Evolutionary conservation across 1,140 invertebrate species (phyloP).

Genomic region (Chionoecetes opilio): DNA sequence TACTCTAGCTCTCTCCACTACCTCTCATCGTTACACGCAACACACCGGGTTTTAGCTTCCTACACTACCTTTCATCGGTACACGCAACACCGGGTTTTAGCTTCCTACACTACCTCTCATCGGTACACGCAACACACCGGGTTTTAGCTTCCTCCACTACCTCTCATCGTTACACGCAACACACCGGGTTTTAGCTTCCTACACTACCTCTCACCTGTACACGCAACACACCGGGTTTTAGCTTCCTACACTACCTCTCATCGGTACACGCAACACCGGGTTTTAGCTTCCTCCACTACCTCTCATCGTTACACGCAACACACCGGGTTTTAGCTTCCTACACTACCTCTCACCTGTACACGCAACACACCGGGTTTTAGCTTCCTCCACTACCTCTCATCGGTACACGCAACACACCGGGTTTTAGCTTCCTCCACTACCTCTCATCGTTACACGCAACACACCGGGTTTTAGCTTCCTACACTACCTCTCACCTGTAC

Average conservation of each 20-base stretch:
- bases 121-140: conserved; percentile 73
- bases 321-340: background rate
- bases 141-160: background rate
- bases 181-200: background rate
- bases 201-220: conserved; percentile 81
- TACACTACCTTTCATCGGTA: conserved; percentile 81
- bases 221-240: conserved; percentile 10
- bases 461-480: background rate
- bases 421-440: background rate
- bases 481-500: too few relatives aligned
- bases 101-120: conserved; percentile 76
- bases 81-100: background rate
- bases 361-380: background rate
- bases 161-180: conserved; percentile 80
- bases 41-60: background rate
- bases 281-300: background rate
- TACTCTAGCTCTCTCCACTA: too few relatives aligned
- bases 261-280: conserved; percentile 73
- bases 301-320: conserved; percentile 80
- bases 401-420: conserved; percentile 73
- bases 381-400: conserved; percentile 76
- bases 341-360: conserved; percentile 81
- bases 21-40: conserved; percentile 81
- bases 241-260: conserved; percentile 75
- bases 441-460: conserved; percentile 80